Conservation (phyloP, 2,797 vertebrate genomes). For the Carapus acus region DNA sequence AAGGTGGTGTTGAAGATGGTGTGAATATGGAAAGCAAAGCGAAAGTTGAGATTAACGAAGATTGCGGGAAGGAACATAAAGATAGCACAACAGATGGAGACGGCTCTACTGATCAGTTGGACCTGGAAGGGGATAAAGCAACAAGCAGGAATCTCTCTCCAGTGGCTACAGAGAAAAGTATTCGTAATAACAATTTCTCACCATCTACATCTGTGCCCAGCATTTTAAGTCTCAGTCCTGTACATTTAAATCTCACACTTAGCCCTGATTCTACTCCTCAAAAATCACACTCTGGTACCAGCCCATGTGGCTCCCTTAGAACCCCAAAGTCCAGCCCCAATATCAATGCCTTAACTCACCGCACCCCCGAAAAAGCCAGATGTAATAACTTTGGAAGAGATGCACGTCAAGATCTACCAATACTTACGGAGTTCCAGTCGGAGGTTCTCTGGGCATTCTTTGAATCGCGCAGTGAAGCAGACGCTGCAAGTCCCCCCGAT, state of each 20-base stretch:
- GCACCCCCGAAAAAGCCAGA: conserved; percentile 49
- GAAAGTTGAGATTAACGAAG: conserved; percentile 44
- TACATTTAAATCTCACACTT: conserved; percentile 64
- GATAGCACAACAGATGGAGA: conserved; percentile 59
- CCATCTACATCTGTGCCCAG: conserved; percentile 66
- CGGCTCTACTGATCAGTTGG: conserved; percentile 45
- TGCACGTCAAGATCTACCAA: conserved; percentile 54
- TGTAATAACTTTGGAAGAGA: conserved; percentile 32
- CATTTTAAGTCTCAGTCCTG: conserved; percentile 63
- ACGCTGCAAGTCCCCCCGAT: conserved; percentile 69
- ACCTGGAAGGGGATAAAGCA: conserved; percentile 59
- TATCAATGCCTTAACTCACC: conserved; percentile 64
- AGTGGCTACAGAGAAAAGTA: conserved; percentile 49
- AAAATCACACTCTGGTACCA: conserved; percentile 62
- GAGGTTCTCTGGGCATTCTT: conserved; percentile 78
- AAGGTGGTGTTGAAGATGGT: conserved; percentile 40
- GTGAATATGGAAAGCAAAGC: conserved; percentile 48
- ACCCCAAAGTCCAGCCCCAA: conserved; percentile 60
- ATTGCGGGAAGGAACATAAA: conserved; percentile 45
- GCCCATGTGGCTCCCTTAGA: conserved; percentile 52
- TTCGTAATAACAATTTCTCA: conserved; percentile 61
- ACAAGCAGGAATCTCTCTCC: conserved; percentile 59
- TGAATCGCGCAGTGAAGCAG: conserved; percentile 73
- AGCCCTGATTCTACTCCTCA: conserved; percentile 68
- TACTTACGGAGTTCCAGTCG: conserved; percentile 74